Percentiles rank a stretch among this genome's conserved stretches.
phyloP scores from a whole-genome alignment of 2,113 vertebrate species.

The Oncorhynchus gorbuscha region DNA sequence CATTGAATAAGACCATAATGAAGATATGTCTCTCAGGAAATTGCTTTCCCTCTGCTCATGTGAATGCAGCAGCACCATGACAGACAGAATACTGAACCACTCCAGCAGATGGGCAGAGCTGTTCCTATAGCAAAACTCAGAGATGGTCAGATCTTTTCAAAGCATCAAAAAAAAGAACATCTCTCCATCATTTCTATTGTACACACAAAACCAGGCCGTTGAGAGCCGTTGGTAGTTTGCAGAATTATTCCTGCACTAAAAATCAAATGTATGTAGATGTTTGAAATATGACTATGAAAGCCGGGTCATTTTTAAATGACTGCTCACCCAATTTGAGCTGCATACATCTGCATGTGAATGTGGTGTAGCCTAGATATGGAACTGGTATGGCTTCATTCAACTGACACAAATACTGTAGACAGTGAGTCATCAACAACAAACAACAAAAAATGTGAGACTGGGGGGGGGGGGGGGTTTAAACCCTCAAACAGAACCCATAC shows the following conservation, averaged over 20 bases:
- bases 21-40: conserved; percentile 28
- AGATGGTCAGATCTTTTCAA: not conserved
- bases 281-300: no score
- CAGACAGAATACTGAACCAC: conserved; percentile 2
- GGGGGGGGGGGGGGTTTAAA: not conserved
- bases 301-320: no score
- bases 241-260: no score
- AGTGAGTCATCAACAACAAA: not conserved
- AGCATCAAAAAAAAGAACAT: not conserved
- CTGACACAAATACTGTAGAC: not conserved
- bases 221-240: no score
- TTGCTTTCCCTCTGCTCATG: conserved; percentile 8
- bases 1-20: conserved; percentile 20
- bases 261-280: no score
- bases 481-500: not conserved
- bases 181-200: no score
- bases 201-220: no score
- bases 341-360: no score
- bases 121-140: conserved; percentile 27
- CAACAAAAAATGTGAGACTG: no score
- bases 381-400: not conserved
- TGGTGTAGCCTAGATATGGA: no score
- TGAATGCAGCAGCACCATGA: not conserved
- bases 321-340: no score
- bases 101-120: not conserved